Base-by-base conservation (phyloP, 2,797 vertebrate species). In the Crocidura indochinensis region DNA sequence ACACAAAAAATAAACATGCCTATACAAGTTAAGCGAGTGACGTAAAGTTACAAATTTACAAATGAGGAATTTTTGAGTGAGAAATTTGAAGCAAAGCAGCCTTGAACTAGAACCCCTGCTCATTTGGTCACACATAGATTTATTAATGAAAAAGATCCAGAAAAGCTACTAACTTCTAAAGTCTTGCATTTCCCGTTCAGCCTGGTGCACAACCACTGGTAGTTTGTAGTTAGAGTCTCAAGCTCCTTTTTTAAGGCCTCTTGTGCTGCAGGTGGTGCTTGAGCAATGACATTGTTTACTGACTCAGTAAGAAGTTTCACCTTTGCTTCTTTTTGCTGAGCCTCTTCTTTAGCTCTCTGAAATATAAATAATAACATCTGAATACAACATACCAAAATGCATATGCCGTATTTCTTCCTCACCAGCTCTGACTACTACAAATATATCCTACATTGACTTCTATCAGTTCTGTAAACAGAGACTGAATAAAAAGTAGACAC, bases 141-240 rank as follows among this genome's bases (percentile, higher is more conserved):
- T 12, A 27, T n/a, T 84, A 94, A 1, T 29, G 24, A 92, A 19
- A 92, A 91, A 17, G 9, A 68, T 2, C 60, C 82, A 90, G n/a
- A 94, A 96, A 92, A 90, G n/a, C 8, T 94, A 79, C 97, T 96
- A 92, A 99, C 99, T 99, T 99, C 99, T 84, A 99, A 97, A 29
- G 99, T 99, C 98, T 99, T 99, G 97, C 98, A 99, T 95, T 99
- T 99, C 79, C 99, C 99, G 89, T 99, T 98, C 91, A 99, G 97
- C 27, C 99, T 98, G 97, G 98, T 99, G 93, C 99, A 99, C 56
- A 99, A 98, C 10, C 98, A 97, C 95, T 99, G 99, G 96, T 99
- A 99, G 97, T 98, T 99, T 89, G 98, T 98, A 11, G 98, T 99
- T 53, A 99, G 97, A 88, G 98, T 96, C 19, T 98, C 98, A 84